These are phyloP conservation scores for Pimephales promelas DNA, from an alignment of 2,113 vertebrate genomes.

Conservation along the genomic window DNA sequence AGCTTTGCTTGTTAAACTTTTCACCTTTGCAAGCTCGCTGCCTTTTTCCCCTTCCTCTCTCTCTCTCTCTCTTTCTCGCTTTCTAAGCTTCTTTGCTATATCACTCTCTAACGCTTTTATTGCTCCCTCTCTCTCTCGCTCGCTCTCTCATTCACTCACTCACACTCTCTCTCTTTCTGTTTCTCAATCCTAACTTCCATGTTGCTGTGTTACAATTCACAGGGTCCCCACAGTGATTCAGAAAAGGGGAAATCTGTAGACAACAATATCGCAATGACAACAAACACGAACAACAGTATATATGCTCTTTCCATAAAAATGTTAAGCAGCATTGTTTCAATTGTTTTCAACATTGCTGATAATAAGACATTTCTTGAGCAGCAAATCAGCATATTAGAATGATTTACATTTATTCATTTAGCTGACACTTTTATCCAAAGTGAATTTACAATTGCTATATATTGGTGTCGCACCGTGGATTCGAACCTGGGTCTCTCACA, in stretches of 20 bases:
- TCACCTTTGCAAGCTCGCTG: slow-evolving; percentile 86
- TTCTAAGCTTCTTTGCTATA: slow-evolving; percentile 36
- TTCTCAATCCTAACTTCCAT: background rate
- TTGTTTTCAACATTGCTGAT: background rate
- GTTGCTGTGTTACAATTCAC: background rate
- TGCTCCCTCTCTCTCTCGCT: slow-evolving; percentile 24
- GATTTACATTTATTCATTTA: no score
- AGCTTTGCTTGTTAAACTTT: slow-evolving; percentile 99
- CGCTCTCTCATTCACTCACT: background rate
- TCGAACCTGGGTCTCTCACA: no score
- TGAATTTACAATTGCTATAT: no score
- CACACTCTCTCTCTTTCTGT: background rate
- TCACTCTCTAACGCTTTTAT: slow-evolving; percentile 40
- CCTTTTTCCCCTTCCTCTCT: slow-evolving; percentile 10
- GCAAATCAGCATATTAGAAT: background rate
- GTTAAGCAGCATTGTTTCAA: no score
- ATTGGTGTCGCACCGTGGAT: no score
- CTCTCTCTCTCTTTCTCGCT: background rate
- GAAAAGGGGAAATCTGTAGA: no score
- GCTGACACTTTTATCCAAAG: no score
- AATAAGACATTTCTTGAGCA: background rate
- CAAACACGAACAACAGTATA: no score
- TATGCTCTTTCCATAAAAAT: no score
- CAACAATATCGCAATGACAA: no score
- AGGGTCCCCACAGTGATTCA: background rate